These are phyloP conservation scores for Riparia riparia DNA, from an alignment of 2,113 vertebrate genomes.

Conservation along the genomic window DNA sequence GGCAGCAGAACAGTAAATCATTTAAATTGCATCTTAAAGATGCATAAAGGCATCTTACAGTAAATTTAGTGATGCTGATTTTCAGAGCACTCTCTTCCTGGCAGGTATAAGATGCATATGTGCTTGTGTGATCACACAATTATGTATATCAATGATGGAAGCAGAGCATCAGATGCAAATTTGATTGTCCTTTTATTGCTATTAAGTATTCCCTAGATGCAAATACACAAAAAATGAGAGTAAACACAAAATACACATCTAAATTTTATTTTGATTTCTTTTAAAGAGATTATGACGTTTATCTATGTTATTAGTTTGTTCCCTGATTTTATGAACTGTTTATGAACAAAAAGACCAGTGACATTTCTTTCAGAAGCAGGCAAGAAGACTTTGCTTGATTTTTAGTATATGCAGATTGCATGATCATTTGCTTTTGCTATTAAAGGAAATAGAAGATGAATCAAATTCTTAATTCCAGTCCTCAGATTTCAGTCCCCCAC, in stretches of 20 bases:
- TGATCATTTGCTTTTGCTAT: background rate
- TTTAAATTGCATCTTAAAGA: background rate
- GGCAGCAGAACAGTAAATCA: background rate
- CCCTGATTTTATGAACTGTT: background rate
- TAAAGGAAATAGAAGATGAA: background rate
- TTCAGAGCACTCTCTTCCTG: background rate
- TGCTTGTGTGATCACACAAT: background rate
- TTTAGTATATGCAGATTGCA: background rate
- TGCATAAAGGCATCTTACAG: background rate
- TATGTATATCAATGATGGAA: background rate
- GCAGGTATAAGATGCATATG: background rate
- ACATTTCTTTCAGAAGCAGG: background rate
- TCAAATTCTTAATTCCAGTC: background rate
- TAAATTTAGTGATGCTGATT: background rate
- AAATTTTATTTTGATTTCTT: background rate
- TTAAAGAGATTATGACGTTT: background rate
- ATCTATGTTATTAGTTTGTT: background rate
- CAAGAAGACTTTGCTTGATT: background rate
- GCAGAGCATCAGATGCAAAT: background rate
- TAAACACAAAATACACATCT: background rate
- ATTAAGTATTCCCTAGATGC: background rate
- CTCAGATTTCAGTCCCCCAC: background rate
- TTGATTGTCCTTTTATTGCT: background rate
- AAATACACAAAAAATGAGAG: background rate
- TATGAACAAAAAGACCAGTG: background rate